These are phyloP conservation scores for Etheostoma perlongum DNA, from an alignment of 2,797 vertebrate species.

Conservation along the genomic window DNA sequence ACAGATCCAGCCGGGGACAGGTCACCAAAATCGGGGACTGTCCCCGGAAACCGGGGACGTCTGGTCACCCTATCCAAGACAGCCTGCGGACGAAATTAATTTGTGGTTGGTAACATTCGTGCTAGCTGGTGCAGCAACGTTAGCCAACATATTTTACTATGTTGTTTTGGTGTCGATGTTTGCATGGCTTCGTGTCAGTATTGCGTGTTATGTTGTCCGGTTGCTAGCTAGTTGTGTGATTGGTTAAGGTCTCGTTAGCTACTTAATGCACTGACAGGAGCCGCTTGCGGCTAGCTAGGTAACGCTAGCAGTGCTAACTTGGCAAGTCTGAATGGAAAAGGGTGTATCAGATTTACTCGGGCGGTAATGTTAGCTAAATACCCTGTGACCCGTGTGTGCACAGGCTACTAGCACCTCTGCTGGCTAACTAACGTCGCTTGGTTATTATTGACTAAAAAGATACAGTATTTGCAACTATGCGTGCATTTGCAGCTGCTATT, in stretches of 20 bases:
- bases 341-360: conserved; percentile 42
- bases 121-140: conserved; percentile 33
- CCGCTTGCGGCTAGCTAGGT: conserved; percentile 58
- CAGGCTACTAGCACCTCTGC: not conserved
- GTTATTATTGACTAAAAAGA: not conserved
- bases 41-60: no score
- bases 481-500: conserved; percentile 4
- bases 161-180: not conserved
- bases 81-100: conserved; percentile 32
- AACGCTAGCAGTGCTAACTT: conserved; percentile 62
- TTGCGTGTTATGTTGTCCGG: not conserved
- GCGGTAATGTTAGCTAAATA: conserved; percentile 35
- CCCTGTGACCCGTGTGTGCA: conserved; percentile 13
- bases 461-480: not conserved
- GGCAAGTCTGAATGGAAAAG: conserved; percentile 49
- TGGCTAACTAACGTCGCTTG: not conserved
- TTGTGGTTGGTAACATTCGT: conserved; percentile 16
- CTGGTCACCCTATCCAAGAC: no score
- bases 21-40: no score
- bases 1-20: no score
- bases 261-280: conserved; percentile 16
- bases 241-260: conserved; percentile 22
- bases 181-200: not conserved
- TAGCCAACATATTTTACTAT: not conserved
- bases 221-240: not conserved